A percentile compares a stretch with the other conserved stretches of the same genome.
These are phyloP conservation scores for Trissoscelio sp. DNA, from an alignment of 2,888 invertebrate genomes.

Conservation along the genomic window DNA sequence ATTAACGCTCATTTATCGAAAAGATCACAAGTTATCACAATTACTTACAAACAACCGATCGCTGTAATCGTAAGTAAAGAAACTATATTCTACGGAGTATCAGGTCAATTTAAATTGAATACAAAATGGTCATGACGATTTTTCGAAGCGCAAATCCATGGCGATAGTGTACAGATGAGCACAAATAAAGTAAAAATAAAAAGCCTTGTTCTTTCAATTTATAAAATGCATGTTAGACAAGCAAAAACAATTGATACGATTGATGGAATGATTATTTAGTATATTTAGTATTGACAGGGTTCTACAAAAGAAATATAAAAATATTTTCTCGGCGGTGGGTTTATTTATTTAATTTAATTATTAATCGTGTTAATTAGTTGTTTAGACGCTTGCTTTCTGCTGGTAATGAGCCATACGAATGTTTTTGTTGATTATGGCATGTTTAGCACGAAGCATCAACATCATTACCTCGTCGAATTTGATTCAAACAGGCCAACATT, in stretches of 20 bases:
- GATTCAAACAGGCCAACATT: constrained; percentile 88
- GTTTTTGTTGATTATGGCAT: constrained; percentile 53
- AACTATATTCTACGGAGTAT: constrained; percentile 17
- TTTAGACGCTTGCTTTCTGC: constrained; percentile 19
- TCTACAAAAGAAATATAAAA: constrained; percentile 41
- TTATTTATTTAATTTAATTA: neutral
- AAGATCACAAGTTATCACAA: no score
- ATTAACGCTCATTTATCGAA: constrained; percentile 47
- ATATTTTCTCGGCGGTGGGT: constrained; percentile 10
- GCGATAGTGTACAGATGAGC: neutral
- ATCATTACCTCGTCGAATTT: constrained; percentile 85
- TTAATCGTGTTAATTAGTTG: constrained; percentile 2
- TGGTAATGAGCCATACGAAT: no score
- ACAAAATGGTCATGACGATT: no score
- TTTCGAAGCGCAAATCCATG: constrained; percentile 24
- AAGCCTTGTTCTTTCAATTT: neutral
- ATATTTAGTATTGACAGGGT: constrained; percentile 9
- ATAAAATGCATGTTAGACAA: constrained; percentile 24
- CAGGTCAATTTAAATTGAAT: no score
- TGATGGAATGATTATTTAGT: constrained; percentile 14
- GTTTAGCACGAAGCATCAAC: constrained; percentile 54
- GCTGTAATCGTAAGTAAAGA: constrained; percentile 12
- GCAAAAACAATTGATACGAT: constrained; percentile 34
- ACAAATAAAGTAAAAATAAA: neutral
- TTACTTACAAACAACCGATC: constrained; percentile 33